phyloP scores from a whole-genome alignment of 2,113 vertebrate species.

The Grammomys surdaster region DNA sequence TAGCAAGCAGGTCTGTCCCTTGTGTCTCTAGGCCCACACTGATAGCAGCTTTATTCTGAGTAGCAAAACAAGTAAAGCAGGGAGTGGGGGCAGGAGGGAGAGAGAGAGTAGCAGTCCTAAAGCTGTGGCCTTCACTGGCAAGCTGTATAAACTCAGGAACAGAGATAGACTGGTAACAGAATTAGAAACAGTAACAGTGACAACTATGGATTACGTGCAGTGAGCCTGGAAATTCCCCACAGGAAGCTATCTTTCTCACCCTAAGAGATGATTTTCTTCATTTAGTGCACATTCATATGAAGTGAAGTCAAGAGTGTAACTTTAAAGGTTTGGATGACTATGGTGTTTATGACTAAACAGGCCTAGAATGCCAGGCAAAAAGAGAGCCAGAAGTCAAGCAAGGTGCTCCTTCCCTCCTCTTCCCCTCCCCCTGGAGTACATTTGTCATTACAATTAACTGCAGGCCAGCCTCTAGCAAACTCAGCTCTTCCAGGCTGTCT shows the following conservation, averaged over 20 bases:
- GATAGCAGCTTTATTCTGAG: background rate
- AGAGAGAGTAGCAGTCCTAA: background rate
- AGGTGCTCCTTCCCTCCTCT: background rate
- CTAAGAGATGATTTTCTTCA: slow-evolving; percentile 41
- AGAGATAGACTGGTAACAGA: slow-evolving; percentile 24
- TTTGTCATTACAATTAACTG: background rate
- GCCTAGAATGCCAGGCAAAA: slow-evolving; percentile 13
- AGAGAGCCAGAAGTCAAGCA: background rate
- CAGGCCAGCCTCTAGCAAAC: background rate
- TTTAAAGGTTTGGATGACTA: slow-evolving; percentile 52
- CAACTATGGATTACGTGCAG: slow-evolving; percentile 49
- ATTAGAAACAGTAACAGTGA: background rate
- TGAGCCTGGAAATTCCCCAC: slow-evolving; percentile 14
- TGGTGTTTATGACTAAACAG: slow-evolving; percentile 46
- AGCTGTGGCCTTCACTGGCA: background rate
- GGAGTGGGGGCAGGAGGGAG: no score
- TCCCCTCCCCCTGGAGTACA: background rate
- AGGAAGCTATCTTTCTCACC: slow-evolving; percentile 55
- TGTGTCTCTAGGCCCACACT: background rate
- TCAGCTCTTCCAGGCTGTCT: background rate
- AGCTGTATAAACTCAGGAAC: slow-evolving; percentile 20
- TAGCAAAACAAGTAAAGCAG: background rate
- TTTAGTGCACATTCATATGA: slow-evolving; percentile 60
- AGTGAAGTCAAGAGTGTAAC: slow-evolving; percentile 63
- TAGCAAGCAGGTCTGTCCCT: slow-evolving; percentile 30